These are phyloP conservation scores for Diogma glabrata DNA, from an alignment of 2,888 invertebrate species.

Conservation along the genomic window DNA sequence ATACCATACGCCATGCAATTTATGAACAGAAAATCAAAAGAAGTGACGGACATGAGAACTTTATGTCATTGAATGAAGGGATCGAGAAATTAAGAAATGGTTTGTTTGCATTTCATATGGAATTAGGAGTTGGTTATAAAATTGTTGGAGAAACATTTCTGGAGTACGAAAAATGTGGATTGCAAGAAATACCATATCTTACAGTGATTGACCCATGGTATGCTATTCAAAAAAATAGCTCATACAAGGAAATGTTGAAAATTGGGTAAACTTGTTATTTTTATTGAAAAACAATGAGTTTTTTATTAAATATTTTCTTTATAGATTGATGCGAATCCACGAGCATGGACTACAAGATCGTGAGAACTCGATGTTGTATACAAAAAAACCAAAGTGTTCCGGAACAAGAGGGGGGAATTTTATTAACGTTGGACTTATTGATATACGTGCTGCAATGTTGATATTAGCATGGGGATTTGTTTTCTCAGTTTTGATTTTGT, in stretches of 20 bases:
- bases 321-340: conserved; percentile 33
- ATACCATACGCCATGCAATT: conserved; percentile 35
- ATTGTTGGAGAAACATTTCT: conserved; percentile 21
- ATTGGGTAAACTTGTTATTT: conserved; percentile 26
- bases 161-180: conserved; percentile 24
- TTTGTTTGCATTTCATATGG: conserved; percentile 21
- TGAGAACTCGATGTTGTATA: conserved; percentile 37
- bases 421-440: no score
- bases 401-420: no score
- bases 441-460: no score
- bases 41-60: conserved; percentile 38
- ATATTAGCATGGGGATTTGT: no score
- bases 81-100: conserved; percentile 35
- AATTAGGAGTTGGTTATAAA: conserved; percentile 18
- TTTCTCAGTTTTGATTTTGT: no score
- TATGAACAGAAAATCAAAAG: conserved; percentile 42
- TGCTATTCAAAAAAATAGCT: conserved; percentile 29
- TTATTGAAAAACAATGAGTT: background rate
- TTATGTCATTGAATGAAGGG: conserved; percentile 39
- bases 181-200: conserved; percentile 25
- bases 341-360: conserved; percentile 39
- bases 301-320: conserved; percentile 17
- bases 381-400: conserved; percentile 39
- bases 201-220: conserved; percentile 29
- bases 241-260: conserved; percentile 33